Percentiles rank a stretch among this genome's conserved stretches.
phyloP scores from a whole-genome alignment of 2,888 invertebrate species.

The Cheilosia impressa region DNA sequence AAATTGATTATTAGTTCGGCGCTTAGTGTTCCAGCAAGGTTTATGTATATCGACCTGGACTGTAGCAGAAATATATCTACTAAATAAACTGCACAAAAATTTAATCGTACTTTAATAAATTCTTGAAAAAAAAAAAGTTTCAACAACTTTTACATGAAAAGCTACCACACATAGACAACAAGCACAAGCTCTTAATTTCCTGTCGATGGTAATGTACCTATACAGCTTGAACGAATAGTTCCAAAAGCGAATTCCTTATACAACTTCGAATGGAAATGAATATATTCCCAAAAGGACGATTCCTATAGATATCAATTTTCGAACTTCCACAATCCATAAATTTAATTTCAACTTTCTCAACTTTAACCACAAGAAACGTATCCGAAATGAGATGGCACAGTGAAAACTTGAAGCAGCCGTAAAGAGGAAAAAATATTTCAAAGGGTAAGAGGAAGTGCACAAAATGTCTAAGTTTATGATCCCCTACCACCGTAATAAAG shows the following conservation, averaged over 20 bases:
- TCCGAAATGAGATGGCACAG: slow-evolving; percentile 27
- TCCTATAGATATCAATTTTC: slow-evolving; percentile 70
- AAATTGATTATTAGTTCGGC: too few species aligned
- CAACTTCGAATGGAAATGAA: slow-evolving; percentile 36
- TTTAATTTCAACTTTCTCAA: slow-evolving; percentile 67
- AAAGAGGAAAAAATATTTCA: not conserved
- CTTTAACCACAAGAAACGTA: slow-evolving; percentile 52
- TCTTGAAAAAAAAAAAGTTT: too few species aligned
- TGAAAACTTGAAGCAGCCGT: slow-evolving; percentile 19
- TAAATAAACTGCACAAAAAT: too few species aligned
- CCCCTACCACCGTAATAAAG: slow-evolving; percentile 59
- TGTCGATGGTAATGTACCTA: slow-evolving; percentile 18
- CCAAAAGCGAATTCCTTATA: slow-evolving; percentile 56
- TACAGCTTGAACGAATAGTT: slow-evolving; percentile 50
- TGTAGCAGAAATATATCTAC: too few species aligned
- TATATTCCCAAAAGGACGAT: slow-evolving; percentile 60
- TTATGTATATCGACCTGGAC: too few species aligned
- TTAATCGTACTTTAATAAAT: too few species aligned
- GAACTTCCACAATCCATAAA: slow-evolving; percentile 71
- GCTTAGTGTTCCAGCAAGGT: too few species aligned
- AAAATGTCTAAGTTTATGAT: slow-evolving; percentile 53
- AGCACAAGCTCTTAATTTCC: slow-evolving; percentile 47
- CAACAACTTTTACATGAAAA: too few species aligned
- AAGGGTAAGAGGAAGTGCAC: slow-evolving; percentile 25
- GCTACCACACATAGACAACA: not conserved